phyloP scores from a whole-genome alignment of 2,797 vertebrate species.

The Simalia tracyae region DNA sequence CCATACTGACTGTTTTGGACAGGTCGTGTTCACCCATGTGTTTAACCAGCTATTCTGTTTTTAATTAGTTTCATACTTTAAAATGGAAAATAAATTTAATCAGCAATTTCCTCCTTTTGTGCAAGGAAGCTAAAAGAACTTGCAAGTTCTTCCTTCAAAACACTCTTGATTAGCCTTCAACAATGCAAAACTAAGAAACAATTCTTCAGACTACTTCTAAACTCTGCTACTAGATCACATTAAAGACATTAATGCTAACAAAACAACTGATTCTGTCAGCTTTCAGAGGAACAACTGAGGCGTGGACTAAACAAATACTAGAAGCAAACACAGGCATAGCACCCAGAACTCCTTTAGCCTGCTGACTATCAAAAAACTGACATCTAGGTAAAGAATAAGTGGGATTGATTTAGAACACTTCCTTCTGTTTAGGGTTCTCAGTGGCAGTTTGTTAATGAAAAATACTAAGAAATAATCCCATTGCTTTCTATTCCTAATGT shows the following conservation, averaged over 20 bases:
- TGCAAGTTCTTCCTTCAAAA: not conserved
- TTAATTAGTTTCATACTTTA: constrained; percentile 5
- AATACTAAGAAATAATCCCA: not conserved
- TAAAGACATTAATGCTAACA: not conserved
- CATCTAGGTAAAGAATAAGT: not conserved
- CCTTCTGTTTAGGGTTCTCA: not conserved
- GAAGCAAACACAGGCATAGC: not conserved
- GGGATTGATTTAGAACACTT: not conserved
- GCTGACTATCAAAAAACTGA: not conserved
- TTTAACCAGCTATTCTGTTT: constrained; percentile 17
- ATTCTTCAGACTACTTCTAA: not conserved
- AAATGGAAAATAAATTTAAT: not conserved
- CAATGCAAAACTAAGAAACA: not conserved
- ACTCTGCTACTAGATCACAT: not conserved
- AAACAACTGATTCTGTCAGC: not conserved
- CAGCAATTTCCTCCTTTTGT: constrained; percentile 9
- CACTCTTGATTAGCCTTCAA: not conserved
- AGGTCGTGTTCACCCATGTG: not conserved
- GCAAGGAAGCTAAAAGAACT: not conserved
- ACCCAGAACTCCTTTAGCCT: not conserved
- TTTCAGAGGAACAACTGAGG: not conserved
- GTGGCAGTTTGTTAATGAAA: not conserved
- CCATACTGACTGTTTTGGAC: not conserved
- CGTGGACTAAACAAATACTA: not conserved
- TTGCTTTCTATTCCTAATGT: not conserved